phyloP scores from a whole-genome alignment of 1,140 invertebrate genomes.

The Cheumatopsyche charites region DNA sequence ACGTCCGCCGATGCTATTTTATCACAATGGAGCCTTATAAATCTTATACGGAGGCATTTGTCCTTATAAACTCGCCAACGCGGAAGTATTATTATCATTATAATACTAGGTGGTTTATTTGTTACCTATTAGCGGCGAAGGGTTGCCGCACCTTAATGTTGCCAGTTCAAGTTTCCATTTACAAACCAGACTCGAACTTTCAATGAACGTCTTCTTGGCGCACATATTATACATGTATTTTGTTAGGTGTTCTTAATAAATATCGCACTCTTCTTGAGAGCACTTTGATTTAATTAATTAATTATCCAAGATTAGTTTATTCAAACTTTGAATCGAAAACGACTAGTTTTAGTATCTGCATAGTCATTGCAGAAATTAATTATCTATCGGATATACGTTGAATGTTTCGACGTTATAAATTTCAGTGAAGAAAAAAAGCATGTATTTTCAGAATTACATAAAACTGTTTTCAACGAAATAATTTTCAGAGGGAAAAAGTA shows the following conservation, averaged over 20 bases:
- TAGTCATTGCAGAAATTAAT: too few relatives aligned
- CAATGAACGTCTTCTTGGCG: constrained; percentile 10
- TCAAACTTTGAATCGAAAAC: too few relatives aligned
- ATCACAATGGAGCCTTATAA: too few relatives aligned
- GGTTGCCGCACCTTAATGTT: constrained; percentile 18
- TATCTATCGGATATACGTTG: not conserved
- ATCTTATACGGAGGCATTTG: not conserved
- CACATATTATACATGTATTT: not conserved
- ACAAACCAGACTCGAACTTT: not conserved
- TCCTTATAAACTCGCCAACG: not conserved
- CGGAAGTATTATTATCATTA: constrained; percentile 12
- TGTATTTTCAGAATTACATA: constrained; percentile 13
- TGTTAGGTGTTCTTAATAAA: not conserved
- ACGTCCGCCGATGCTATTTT: too few relatives aligned
- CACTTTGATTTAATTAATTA: not conserved
- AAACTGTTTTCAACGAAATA: constrained; percentile 17
- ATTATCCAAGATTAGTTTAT: not conserved
- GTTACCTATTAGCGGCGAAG: constrained; percentile 8
- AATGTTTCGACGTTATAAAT: not conserved
- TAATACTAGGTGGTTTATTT: constrained; percentile 2
- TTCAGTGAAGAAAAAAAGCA: constrained; percentile 5
- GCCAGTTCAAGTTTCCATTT: constrained; percentile 28
- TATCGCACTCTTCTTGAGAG: too few relatives aligned
- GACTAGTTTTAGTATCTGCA: too few relatives aligned
- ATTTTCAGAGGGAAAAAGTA: constrained; percentile 17